Evolutionary conservation across 2,888 invertebrate species (phyloP).

Genomic region (Lasioglossum lativentre): DNA sequence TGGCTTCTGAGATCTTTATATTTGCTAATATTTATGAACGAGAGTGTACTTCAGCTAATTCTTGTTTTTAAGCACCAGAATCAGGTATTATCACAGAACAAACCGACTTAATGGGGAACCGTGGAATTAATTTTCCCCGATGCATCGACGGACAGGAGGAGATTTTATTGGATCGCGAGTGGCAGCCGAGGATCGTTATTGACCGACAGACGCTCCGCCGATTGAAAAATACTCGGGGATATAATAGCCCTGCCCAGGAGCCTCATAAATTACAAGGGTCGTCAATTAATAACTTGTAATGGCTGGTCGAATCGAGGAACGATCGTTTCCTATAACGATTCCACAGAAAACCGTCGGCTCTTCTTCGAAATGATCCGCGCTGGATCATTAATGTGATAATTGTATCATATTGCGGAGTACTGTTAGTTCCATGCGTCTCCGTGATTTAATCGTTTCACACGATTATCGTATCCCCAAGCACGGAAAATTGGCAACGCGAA

Average conservation of each 20-base stretch:
- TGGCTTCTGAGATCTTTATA: background rate
- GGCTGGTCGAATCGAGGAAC: constrained; percentile 31
- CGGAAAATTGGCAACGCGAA: background rate
- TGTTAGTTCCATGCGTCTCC: background rate
- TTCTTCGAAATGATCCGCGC: constrained; percentile 17
- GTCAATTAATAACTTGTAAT: constrained; percentile 60
- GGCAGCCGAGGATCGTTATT: constrained; percentile 19
- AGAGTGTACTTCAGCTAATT: background rate
- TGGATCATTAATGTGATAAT: constrained; percentile 2
- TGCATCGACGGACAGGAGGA: constrained; percentile 16
- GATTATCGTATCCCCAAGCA: background rate
- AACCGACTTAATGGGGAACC: constrained; percentile 18
- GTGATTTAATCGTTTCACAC: background rate
- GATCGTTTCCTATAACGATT: constrained; percentile 32
- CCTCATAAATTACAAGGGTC: constrained; percentile 47
- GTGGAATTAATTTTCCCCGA: constrained; percentile 50
- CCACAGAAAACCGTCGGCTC: constrained; percentile 17
- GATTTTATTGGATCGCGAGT: constrained; percentile 31
- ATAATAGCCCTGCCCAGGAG: constrained; percentile 46
- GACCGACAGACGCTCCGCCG: constrained; percentile 33
- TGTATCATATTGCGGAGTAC: background rate
- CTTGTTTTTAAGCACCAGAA: background rate
- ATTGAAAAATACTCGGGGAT: constrained; percentile 52
- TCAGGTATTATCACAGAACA: constrained; percentile 25
- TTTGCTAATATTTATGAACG: background rate